These are phyloP conservation scores for Tanytarsus gracilentus DNA, from an alignment of 2,888 invertebrate genomes.

Conservation along the genomic window DNA sequence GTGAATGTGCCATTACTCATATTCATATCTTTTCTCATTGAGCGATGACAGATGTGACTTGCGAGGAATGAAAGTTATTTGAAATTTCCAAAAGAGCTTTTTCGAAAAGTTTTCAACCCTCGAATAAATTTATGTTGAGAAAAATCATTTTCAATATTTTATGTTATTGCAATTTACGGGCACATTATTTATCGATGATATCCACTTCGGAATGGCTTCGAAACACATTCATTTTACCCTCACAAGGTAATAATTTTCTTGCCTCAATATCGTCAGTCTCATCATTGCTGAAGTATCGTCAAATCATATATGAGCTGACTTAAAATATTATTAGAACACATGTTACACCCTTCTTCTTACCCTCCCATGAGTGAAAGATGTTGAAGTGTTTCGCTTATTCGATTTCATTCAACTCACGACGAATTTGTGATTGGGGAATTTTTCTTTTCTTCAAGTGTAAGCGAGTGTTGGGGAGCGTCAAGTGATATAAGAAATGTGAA, in stretches of 20 bases:
- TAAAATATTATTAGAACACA: slow-evolving; percentile 16
- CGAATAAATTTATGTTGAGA: too few relatives aligned
- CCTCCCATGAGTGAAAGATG: neutral
- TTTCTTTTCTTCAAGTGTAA: neutral
- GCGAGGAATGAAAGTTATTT: too few relatives aligned
- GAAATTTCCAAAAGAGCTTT: neutral
- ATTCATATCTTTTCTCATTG: too few relatives aligned
- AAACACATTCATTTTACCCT: too few relatives aligned
- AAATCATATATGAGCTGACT: neutral
- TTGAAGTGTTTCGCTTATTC: too few relatives aligned
- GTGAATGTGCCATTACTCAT: too few relatives aligned
- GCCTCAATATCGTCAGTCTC: neutral
- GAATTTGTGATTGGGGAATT: slow-evolving; percentile 1
- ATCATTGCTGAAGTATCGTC: neutral
- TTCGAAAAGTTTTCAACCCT: too few relatives aligned
- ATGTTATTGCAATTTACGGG: slow-evolving; percentile 2
- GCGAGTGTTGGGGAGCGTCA: neutral
- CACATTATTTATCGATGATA: slow-evolving; percentile 16
- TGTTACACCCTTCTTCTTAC: slow-evolving; percentile 3
- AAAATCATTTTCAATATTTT: neutral
- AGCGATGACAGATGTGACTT: too few relatives aligned
- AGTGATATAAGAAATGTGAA: neutral
- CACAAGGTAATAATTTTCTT: too few relatives aligned
- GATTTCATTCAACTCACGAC: too few relatives aligned
- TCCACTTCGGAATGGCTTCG: slow-evolving; percentile 10